Base-by-base conservation (phyloP, 2,797 vertebrate genomes). In the Synanceia verrucosa region DNA sequence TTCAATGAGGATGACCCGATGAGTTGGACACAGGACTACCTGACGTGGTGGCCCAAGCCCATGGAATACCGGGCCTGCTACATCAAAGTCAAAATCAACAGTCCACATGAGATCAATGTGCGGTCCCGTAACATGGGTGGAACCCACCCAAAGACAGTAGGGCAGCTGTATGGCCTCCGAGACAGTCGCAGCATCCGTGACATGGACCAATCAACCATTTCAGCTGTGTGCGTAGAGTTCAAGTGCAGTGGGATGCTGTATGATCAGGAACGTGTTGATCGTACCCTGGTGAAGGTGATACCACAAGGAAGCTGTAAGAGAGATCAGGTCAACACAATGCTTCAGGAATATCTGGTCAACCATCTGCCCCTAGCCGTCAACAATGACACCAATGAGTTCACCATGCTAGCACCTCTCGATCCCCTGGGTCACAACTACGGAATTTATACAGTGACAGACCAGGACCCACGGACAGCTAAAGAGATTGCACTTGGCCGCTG, bases 221-320 rank as follows among this genome's bases (percentile, higher is more conserved):
- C 98, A 0, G 93, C 96, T 0, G 97, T 97, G 44, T 99, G 98
- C 61, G 76, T 99, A 64, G 98, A 99, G 90, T 99, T 98, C 91
- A 99, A 99, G 86, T 99, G 98, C 90, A 98, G 98, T 0, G 98
- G 98, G 4, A 99, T 99, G 97, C 89, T 99, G 65, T 99, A 96
- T 0, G 98, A 99, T 82, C 98, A 99, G 86, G 95, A 98, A 57
- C 94, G 97, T 0, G 97, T 99, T 5, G 98, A 99, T 79, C 97
- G 98, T 29, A 98, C 97, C 0, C 88, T 99, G 0, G 96, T 99
- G 43, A 98, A 97, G 70, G 93, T 99, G 63, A 93, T 99, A 16
- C 97, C 97, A 1, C 98, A 99, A 81, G 97, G 96, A 52, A 97
- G 95, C 89, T 99, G 98, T 83, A 95, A 93, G 65, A 93, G 97